phyloP scores from a whole-genome alignment of 1,140 invertebrate species.

The Pogonognathellus flavescens region DNA sequence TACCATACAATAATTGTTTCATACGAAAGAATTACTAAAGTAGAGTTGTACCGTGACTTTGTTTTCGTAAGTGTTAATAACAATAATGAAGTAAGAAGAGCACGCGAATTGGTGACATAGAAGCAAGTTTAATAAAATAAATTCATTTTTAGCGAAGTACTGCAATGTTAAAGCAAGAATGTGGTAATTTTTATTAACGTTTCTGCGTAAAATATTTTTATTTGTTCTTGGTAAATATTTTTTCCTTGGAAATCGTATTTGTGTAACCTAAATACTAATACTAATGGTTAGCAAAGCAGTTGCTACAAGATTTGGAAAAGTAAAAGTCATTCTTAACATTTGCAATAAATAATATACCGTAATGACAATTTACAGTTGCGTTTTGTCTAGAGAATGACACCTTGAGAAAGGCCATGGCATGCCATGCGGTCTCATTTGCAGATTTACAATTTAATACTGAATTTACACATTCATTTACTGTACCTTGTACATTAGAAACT shows the following conservation, averaged over 20 bases:
- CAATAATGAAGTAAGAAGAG: too few species aligned
- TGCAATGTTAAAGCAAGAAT: too few species aligned
- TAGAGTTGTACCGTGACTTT: too few species aligned
- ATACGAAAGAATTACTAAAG: too few species aligned
- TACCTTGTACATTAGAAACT: neutral
- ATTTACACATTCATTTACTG: slow-evolving; percentile 6
- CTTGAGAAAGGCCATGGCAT: slow-evolving; percentile 29
- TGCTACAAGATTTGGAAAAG: neutral
- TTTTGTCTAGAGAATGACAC: slow-evolving; percentile 1
- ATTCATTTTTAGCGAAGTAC: too few species aligned
- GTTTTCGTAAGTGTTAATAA: too few species aligned
- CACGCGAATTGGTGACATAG: too few species aligned
- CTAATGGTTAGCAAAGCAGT: neutral
- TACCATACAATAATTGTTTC: too few species aligned
- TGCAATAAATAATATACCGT: slow-evolving; percentile 30
- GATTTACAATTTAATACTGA: slow-evolving; percentile 23
- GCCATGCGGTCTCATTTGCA: slow-evolving; percentile 27
- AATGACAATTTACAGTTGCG: neutral
- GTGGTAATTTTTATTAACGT: too few species aligned
- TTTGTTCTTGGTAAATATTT: neutral
- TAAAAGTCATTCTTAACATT: slow-evolving; percentile 12
- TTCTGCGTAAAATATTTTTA: too few species aligned
- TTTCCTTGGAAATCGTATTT: slow-evolving; percentile 20
- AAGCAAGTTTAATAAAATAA: too few species aligned
- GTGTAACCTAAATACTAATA: slow-evolving; percentile 7